A percentile compares a stretch with the other conserved stretches of the same genome.
Conservation (phyloP, 2,888 invertebrate species). For the Macaria liturata region DNA sequence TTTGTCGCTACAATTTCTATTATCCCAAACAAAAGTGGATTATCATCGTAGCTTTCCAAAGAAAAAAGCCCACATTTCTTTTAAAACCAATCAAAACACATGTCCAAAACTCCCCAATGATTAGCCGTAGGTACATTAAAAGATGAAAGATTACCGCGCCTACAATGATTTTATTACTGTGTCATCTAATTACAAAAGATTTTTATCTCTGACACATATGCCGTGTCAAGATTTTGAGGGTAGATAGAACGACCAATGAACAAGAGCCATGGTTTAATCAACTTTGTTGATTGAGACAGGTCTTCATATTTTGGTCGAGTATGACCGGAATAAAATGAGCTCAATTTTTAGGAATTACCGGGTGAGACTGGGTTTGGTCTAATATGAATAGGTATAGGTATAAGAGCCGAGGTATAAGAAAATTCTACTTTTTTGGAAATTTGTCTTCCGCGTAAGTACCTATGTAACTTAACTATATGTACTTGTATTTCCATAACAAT, state of each 20-base stretch:
- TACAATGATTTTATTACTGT: slow-evolving; percentile 73
- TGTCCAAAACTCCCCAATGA: slow-evolving; percentile 27
- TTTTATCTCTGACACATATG: slow-evolving; percentile 65
- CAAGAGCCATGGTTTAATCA: neutral
- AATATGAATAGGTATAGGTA: neutral
- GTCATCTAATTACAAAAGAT: slow-evolving; percentile 78
- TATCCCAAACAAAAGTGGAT: too few species aligned
- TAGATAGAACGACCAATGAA: slow-evolving; percentile 45
- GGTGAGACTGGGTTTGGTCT: neutral
- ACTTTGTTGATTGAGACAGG: neutral
- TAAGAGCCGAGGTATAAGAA: too few species aligned
- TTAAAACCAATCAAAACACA: slow-evolving; percentile 8
- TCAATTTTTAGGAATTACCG: neutral
- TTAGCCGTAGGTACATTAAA: slow-evolving; percentile 40
- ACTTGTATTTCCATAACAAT: too few species aligned
- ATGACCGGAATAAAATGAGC: slow-evolving; percentile 1
- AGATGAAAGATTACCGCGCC: slow-evolving; percentile 53
- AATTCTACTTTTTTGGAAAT: too few species aligned
- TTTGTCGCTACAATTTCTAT: too few species aligned
- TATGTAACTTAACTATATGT: too few species aligned
- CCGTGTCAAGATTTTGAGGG: slow-evolving; percentile 50
- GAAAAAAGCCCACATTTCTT: neutral
- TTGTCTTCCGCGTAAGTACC: too few species aligned
- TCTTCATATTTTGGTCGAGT: neutral
- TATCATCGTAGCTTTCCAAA: too few species aligned